Evolutionary conservation across 1,140 invertebrate species (phyloP), one percentile per base, ranked within the genome.

Genomic region (Calosoma granatense): DNA sequence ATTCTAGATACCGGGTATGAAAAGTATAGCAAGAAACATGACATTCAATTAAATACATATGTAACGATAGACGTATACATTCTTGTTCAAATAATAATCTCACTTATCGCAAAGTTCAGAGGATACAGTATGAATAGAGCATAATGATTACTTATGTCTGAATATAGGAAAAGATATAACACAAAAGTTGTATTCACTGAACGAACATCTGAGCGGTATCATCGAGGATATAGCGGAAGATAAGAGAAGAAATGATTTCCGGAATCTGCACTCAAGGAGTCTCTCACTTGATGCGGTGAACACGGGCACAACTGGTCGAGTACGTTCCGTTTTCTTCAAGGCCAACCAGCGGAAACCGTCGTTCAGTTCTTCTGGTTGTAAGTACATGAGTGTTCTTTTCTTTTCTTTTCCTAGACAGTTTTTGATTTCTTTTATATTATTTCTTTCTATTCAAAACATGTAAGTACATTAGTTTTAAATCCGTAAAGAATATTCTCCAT

Each of bases 131-230:
- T n/a, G n/a, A n/a, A n/a, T n/a, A n/a, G n/a, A n/a, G n/a, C n/a
- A 43, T 56, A 56, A 15, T 30, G 43, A 61, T 53, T 54, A 56
- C 41, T 22, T 58, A 41, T 60, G 53, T 39, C 58, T 23, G 53
- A 55, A 56, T 76, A 19, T 63, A 85, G 83, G 84, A 36, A 90
- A 90, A 72, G 88, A 92, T 68, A 88, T 92, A 65, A 90, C 88
- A 1, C 83, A 87, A 63, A 91, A 92, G 71, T 72, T 91, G 60
- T 91, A 91, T 67, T 87, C 86, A 36, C 76, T 89, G 54, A 88
- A 88, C 67, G 87, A 90, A 66, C 80, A 83, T 59, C 70, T 83
- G 51, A 76, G 77, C 55, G 78, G 77, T 3, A 72, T 76, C 19
- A 72, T 61, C 9, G 70, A 65, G 1, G 72, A 76, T 22, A 65